Base-by-base conservation (phyloP, 2,797 vertebrate species). In the Gallirallus australis region DNA sequence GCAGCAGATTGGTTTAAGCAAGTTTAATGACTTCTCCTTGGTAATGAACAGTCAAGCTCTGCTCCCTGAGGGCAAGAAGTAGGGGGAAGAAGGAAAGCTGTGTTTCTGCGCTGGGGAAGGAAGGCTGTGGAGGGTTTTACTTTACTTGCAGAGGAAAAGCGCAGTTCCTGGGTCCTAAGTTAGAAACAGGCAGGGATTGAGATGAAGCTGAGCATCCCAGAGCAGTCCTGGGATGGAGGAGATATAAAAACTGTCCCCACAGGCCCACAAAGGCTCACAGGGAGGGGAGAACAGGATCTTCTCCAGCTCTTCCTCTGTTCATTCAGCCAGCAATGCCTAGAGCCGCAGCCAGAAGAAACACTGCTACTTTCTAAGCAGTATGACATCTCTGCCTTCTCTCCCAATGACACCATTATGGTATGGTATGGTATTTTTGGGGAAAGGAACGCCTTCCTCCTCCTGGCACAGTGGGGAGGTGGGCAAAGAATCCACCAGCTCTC, bases 1-100 rank as follows among this genome's bases (percentile, higher is more conserved):
- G 84, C 37, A 89, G 81, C 63, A 93, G 82, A 70, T 88, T 81
- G 57, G 6, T 33, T 79, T 76, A 73, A 76, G 88, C 30, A 53
- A 87, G 16, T 86, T 72, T 83, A 82, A 64, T 57, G 31, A 52
- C 56, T 47, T 79, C 20, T 27, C 56, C 48, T 86, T 70, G 33
- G 53, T 91, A 88, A 90, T 33, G n/a, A 94, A 20, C 65, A 56
- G 66, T 16, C 71, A 28, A 78, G 50, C 28, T 37, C 8, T 54
- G 61, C 61, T 82, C 50, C 73, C 50, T 35, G 69, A 54, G 70
- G 76, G 91, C 68, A 90, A 72, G n/a, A 82, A 56, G 33, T 16
- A 61, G 53, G 2, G 7, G 65, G 39, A 91, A 86, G 64, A 47
- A 80, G 54, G 71, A 65, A 64, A 90, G 17, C n/a, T n/a, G 10